Conservation (phyloP, 2,888 invertebrate genomes). For the Cataglyphis albicans region DNA sequence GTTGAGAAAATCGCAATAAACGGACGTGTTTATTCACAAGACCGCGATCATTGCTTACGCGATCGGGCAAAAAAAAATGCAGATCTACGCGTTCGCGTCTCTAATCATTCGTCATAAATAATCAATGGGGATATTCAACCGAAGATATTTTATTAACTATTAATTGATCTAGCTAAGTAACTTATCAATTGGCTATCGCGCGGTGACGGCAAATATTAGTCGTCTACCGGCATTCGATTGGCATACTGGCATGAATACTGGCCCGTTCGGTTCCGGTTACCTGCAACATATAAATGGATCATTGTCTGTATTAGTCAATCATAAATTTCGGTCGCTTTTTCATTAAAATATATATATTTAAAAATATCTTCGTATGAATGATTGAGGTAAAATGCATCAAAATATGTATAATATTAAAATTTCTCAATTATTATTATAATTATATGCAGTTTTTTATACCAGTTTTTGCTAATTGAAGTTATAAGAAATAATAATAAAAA, state of each 20-base stretch:
- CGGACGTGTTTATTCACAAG: constrained; percentile 47
- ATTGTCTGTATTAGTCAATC: constrained; percentile 68
- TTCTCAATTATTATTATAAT: not conserved
- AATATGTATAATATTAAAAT: not conserved
- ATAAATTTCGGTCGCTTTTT: constrained; percentile 58
- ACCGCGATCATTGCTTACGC: constrained; percentile 57
- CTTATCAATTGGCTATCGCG: constrained; percentile 79
- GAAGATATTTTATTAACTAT: constrained; percentile 55
- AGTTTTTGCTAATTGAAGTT: not conserved
- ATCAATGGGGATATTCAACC: constrained; percentile 1
- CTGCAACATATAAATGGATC: constrained; percentile 79
- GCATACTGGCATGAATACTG: constrained; percentile 85
- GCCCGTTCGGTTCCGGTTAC: constrained; percentile 82
- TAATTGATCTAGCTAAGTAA: constrained; percentile 80
- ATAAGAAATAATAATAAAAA: not conserved
- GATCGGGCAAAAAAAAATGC: constrained; percentile 6
- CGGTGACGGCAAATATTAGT: constrained; percentile 78
- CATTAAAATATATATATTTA: not conserved
- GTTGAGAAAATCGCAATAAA: constrained; percentile 21
- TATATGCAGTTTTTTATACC: not conserved
- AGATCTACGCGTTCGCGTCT: constrained; percentile 8
- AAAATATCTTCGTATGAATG: not conserved
- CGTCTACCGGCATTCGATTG: constrained; percentile 83
- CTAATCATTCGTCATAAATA: constrained; percentile 50
- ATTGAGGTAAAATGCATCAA: not conserved